Evolutionary conservation across 2,113 vertebrate genomes (phyloP), one percentile per base, ranked within the genome.

Genomic region (Bos indicus): DNA sequence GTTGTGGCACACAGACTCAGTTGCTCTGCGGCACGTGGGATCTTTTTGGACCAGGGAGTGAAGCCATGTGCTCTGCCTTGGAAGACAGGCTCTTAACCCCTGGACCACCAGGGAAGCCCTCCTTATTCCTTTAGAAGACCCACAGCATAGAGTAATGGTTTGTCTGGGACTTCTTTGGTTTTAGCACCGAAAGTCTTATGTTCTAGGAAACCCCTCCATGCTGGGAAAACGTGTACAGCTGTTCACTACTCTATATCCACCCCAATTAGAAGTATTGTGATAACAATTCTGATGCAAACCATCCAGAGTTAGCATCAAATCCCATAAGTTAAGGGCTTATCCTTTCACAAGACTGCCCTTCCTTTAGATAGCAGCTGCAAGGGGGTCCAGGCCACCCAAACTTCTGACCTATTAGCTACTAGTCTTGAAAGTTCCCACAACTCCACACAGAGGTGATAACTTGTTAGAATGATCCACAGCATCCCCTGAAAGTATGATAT

Each of bases 391-490:
- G 57, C 48, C 2, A 16, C 77, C n/a, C 64, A 51, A 30, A 87
- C 23, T 94, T 84, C 25, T 93, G 46, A 87, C 11, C 54, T 67
- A 19, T 40, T 78, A 48, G n/a, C 19, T 74, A 23, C 30, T 36
- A 71, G 10, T 40, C 59, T 57, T 23, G 57, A 19, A 60, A n/a
- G 52, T 83, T 52, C 12, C 54, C 9, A 83, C 25, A 21, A 21
- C 15, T 62, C 19, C 13, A 7, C 11, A 36, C 5, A 81, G 51
- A 15, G 28, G 26, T 90, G 81, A 51, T 93, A 52, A 80, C 71
- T 94, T 90, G 19, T 62, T 90, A 30, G 33, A 30, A 51, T 23
- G 33, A 71, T 57, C 95, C 84, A 83, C 5, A 94, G 85, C 80
- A 60, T 51, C 59, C 59, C 54, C 40, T 16, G 36, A 25, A 60